Evolutionary conservation across 2,888 invertebrate species (phyloP), one percentile per base, ranked within the genome.

Genomic region (Deilephila elpenor): DNA sequence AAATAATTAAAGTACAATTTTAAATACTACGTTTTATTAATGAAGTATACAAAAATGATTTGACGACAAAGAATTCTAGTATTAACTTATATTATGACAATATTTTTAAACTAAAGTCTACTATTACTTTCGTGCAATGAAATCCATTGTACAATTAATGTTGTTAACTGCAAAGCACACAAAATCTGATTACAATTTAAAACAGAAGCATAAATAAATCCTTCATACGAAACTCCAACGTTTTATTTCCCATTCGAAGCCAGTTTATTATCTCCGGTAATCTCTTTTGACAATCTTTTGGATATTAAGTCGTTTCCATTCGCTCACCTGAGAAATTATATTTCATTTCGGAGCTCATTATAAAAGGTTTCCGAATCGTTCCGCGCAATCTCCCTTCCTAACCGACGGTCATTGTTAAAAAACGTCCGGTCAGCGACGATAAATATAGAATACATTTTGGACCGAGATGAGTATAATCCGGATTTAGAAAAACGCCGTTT

Each of bases 361-460:
- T 84, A 87, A 83, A 84, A 76, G 82, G 75, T 70, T 73, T 71
- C 5, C 71, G 76, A 84, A 84, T 84, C 81, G 78, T 87, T 89
- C 81, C 81, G 78, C 74, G 75, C 85, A 86, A 89, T 90, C 83
- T 89, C 86, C 84, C 81, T 76, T 78, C 72, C 78, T 84, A 83
- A 84, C 86, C 85, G 86, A 85, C 76, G 87, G 86, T 86, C 88
- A 91, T 92, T 92, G 91, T 91, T 83, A 84, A 86, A 85, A 89
- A 89, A 87, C 81, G 87, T 88, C 85, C 90, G 91, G 92, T 91
- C 93, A 93, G 91, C 89, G 78, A 85, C 85, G 85, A 91, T 89
- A 91, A 91, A 90, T 91, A 90, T 86, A 86, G 88, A 92, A 92
- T 91, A 92, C 84, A 89, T 91, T 92, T 88, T 79, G 80, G 79